A percentile compares a stretch with the other conserved stretches of the same genome.
These are phyloP conservation scores for Pectinophora gossypiella DNA, from an alignment of 1,140 invertebrate species.

Conservation along the genomic window DNA sequence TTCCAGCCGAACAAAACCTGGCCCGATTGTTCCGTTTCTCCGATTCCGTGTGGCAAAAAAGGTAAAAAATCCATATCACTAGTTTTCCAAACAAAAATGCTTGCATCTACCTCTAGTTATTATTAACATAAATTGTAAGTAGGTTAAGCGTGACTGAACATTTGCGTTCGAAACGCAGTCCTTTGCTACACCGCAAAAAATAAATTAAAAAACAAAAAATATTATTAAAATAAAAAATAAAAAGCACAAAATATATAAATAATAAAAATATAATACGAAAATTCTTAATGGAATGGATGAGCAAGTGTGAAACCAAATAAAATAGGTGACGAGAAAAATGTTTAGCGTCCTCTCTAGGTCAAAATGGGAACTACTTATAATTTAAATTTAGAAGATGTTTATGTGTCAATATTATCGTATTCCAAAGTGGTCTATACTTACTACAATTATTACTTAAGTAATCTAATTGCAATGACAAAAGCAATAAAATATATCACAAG, in stretches of 20 bases:
- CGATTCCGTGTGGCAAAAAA: neutral
- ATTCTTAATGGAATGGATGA: constrained; percentile 48
- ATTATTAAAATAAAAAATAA: constrained; percentile 16
- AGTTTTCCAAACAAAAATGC: neutral
- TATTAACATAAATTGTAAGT: neutral
- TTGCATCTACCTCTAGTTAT: neutral
- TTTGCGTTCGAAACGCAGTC: constrained; percentile 48
- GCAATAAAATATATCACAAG: too few relatives aligned
- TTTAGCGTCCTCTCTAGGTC: too few relatives aligned
- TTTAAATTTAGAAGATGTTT: too few relatives aligned
- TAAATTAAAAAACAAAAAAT: constrained; percentile 21
- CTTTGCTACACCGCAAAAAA: constrained; percentile 31
- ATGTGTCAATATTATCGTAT: too few relatives aligned
- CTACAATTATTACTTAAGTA: too few relatives aligned
- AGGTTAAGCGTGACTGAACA: constrained; percentile 38
- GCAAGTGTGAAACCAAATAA: too few relatives aligned
- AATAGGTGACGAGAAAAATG: too few relatives aligned
- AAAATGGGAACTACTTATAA: too few relatives aligned
- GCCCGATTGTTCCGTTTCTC: neutral
- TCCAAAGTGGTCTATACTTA: too few relatives aligned
- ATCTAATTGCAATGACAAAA: too few relatives aligned
- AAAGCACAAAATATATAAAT: constrained; percentile 22
- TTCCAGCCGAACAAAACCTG: neutral
- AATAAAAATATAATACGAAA: constrained; percentile 15
- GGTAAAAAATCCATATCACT: neutral